Conservation (phyloP, 2,888 invertebrate genomes). For the Conchocele bisecta region DNA sequence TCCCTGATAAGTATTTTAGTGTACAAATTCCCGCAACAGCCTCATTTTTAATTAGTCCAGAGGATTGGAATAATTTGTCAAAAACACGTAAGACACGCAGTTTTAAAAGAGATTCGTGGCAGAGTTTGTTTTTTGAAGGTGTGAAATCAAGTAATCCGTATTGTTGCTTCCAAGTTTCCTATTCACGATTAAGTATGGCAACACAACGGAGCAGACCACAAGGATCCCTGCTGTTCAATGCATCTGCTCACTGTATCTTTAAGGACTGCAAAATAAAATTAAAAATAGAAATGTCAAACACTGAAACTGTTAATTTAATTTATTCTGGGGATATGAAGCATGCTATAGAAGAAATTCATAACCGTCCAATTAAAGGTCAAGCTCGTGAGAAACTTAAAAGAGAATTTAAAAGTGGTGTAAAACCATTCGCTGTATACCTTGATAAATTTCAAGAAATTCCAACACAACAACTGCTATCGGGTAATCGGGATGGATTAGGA, state of each 20-base stretch:
- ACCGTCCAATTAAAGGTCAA: neutral
- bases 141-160: neutral
- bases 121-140: slow-evolving; percentile 4
- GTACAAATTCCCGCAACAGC: neutral
- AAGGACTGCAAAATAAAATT: neutral
- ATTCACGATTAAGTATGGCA: neutral
- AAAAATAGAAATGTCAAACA: neutral
- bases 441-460: neutral
- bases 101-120: slow-evolving; percentile 5
- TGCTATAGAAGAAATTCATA: neutral
- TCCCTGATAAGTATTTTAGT: neutral
- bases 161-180: slow-evolving; percentile 1
- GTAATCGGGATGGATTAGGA: slow-evolving; percentile 1
- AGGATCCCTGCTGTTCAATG: neutral
- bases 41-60: neutral
- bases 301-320: neutral
- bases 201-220: neutral
- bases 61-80: neutral
- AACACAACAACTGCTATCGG: neutral
- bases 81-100: neutral
- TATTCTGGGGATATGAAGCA: neutral
- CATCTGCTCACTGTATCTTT: slow-evolving; percentile 4
- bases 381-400: neutral
- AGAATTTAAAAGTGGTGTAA: neutral
- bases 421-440: neutral